phyloP scores from a whole-genome alignment of 2,888 invertebrate genomes.

The Eristalis arbustorum region DNA sequence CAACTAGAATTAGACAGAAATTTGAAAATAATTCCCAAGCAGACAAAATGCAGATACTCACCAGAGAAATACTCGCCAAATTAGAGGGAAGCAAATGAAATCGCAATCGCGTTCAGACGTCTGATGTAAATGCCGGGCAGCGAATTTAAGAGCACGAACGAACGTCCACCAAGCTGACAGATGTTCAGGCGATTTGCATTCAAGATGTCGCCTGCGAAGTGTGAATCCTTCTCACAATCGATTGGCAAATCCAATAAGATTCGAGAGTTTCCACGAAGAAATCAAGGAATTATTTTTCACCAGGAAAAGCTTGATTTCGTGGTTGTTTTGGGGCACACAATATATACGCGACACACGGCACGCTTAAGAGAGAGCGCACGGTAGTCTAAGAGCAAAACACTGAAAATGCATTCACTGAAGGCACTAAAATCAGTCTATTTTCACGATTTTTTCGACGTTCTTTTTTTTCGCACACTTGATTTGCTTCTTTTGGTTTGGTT shows the following conservation, averaged over 20 bases:
- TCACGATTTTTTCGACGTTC: constrained; percentile 44
- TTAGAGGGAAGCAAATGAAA: constrained; percentile 8
- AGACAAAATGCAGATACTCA: constrained; percentile 22
- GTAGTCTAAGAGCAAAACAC: constrained; percentile 52
- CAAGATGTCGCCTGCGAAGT: constrained; percentile 52
- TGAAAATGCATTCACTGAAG: constrained; percentile 72
- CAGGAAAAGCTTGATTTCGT: constrained; percentile 16
- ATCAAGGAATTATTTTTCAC: constrained; percentile 33
- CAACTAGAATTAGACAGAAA: background rate
- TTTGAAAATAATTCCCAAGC: background rate
- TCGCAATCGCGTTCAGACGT: background rate
- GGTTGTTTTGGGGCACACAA: background rate
- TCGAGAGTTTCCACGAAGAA: constrained; percentile 6
- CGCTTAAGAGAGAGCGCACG: constrained; percentile 33
- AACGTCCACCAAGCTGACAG: constrained; percentile 29
- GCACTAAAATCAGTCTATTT: constrained; percentile 73
- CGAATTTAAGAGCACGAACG: constrained; percentile 37
- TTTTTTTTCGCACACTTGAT: background rate
- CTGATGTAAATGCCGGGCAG: constrained; percentile 49
- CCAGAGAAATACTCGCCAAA: constrained; percentile 43
- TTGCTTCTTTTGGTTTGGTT: background rate
- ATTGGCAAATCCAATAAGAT: constrained; percentile 36
- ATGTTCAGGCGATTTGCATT: constrained; percentile 55
- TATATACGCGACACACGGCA: constrained; percentile 11
- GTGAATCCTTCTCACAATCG: background rate